Base-by-base conservation (phyloP, 2,113 vertebrate species). In the Climacteris rufus region DNA sequence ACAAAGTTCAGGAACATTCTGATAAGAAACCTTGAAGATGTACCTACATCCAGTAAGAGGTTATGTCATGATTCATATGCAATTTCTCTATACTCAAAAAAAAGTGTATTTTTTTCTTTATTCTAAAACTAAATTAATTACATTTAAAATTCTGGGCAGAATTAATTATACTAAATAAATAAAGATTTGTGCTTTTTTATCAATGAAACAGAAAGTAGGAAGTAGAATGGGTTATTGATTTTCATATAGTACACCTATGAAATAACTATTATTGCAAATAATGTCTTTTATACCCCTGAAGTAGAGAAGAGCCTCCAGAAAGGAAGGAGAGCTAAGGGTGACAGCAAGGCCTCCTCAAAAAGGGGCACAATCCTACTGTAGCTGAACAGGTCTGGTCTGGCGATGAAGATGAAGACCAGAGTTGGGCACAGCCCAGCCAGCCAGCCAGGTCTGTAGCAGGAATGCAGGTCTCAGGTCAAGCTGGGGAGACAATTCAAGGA, bases 121-220 rank as follows among this genome's bases (percentile, higher is more conserved):
- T 53, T 70, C 11, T 39, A 45, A 61, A 70, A 57, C 64, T 28
- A 68, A 70, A 64, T 31, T 30, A 39, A 31, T 59, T 49, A n/a
- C 13, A 77, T 69, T 63, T 28, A 47, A 64, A 93, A 71, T 42
- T n/a, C 10, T 45, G 7, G 7, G 7, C 3, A 30, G 18, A 23
- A 10, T 10, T 77, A 5, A 7, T 45, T 39, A n/a, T 15, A 27
- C 2, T 47, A 50, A 68, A 60, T 30, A 7, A 64, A 56, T n/a
- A 69, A 78, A 14, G 1, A 14, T 25, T 10, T 1, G 1, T 0
- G 0, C 4, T 6, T 78, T 82, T 83, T 63, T 59, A 42, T 5
- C 50, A 74, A 11, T 33, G 27, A 82, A 77, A 60, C 6, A 31
- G 15, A 84, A 90, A 78, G 37, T 2, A 49, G 2, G 16, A 75